Percentiles rank a stretch among this genome's conserved stretches.
Evolutionary conservation across 2,113 vertebrate species (phyloP).

Genomic region (Pteronura brasiliensis): DNA sequence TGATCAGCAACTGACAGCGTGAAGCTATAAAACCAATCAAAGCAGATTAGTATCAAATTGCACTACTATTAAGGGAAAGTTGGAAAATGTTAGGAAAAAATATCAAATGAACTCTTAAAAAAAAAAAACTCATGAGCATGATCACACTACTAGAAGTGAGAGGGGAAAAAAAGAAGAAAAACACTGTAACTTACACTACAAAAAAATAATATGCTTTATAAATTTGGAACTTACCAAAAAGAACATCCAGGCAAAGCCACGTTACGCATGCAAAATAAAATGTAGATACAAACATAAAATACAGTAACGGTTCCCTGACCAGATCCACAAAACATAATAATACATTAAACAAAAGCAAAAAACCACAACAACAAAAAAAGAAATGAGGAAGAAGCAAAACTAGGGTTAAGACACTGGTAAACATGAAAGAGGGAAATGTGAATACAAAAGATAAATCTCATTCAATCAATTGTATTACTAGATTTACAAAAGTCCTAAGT

Average conservation of each 20-base stretch:
- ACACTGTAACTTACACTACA: constrained; percentile 81
- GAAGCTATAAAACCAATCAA: constrained; percentile 75
- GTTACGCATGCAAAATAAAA: constrained; percentile 99
- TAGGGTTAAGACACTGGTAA: constrained; percentile 83
- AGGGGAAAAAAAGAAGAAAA: constrained; percentile 79
- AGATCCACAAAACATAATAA: constrained; percentile 86
- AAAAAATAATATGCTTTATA: constrained; percentile 84
- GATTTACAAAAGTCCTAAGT: neutral
- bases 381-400: constrained; percentile 83
- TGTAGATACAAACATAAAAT: constrained; percentile 95
- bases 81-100: constrained; percentile 73
- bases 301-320: constrained; percentile 89
- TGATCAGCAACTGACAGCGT: constrained; percentile 71
- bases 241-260: constrained; percentile 99
- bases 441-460: constrained; percentile 72
- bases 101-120: constrained; percentile 69
- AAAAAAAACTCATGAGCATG: constrained; percentile 72
- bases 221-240: constrained; percentile 99
- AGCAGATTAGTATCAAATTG: constrained; percentile 80
- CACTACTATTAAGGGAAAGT: constrained; percentile 73
- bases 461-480: neutral
- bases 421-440: constrained; percentile 80
- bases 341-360: constrained; percentile 85
- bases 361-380: constrained; percentile 78
- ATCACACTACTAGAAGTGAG: constrained; percentile 73